Evolutionary conservation across 2,888 invertebrate species (phyloP), one percentile per base, ranked within the genome.

Genomic region (Beris morrisii): DNA sequence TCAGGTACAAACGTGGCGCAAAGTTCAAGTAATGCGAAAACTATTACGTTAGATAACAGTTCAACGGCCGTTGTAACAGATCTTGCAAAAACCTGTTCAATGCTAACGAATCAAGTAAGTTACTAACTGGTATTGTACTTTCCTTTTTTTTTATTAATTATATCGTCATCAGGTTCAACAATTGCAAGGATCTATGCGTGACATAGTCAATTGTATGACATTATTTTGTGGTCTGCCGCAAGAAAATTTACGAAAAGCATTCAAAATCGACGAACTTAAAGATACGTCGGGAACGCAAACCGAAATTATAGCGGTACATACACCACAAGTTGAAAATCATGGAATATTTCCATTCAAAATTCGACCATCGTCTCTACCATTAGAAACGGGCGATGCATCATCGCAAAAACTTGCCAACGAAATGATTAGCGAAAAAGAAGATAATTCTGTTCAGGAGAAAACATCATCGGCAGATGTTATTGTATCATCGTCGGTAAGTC

Each of bases 171-270:
- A 90, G 89, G 91, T 92, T 66, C 89, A 89, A 74, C 90, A 91
- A 74, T 77, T 92, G 32, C 92, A 91, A 77, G 86, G 86, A 67
- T 89, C 90, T 28, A 90, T 93, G 88, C 87, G 88, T 70, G 89
- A 91, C 74, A 88, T 92, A 70, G 82, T 91, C 70, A 86, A 87
- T 67, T 89, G 88, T 53, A 88, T 91, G 78, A 84, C 87, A 4
- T 78, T 83, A 70, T 83, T 85, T 46, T 80, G 79, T 63, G 78
- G 79, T 69, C 71, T 81, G 67, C 79, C 80, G 3, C 77, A 77
- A 67, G 79, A 80, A 65, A 76, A 76, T 58, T 71, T 80, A 0
- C 76, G 76, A 48, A 78, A 78, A 71, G 70, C 77, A 13, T 46
- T 56, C 12, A 28, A 12, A 38, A 15, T 6, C 38, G n/a, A 46